Evolutionary conservation across 2,113 vertebrate genomes (phyloP).

Genomic region (Aplodontia rufa): DNA sequence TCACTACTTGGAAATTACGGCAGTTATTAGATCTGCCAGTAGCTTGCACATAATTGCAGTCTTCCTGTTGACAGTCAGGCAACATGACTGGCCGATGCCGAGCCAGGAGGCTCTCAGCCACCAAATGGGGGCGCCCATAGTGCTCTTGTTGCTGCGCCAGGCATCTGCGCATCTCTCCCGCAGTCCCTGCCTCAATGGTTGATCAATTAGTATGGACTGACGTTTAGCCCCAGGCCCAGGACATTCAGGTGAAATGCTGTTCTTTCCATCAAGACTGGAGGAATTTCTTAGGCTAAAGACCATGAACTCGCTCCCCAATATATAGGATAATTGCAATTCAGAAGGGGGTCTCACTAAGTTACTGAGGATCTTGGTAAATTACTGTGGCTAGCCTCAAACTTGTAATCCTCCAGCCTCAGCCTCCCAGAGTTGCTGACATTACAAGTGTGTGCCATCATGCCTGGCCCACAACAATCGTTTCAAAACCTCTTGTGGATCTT

Average conservation of each 20-base stretch:
- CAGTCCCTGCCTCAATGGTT: neutral
- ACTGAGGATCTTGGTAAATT: too few species aligned
- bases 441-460: too few species aligned
- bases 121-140: neutral
- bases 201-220: neutral
- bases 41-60: conserved; percentile 49
- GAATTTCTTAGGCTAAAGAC: neutral
- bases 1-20: conserved; percentile 52
- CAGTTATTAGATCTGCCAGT: conserved; percentile 57
- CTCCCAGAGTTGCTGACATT: too few species aligned
- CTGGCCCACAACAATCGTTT: too few species aligned
- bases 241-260: too few species aligned
- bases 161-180: neutral
- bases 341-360: neutral
- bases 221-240: neutral
- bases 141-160: neutral
- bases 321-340: neutral
- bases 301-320: neutral
- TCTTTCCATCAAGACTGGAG: neutral
- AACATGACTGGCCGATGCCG: neutral
- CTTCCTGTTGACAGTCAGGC: conserved; percentile 61
- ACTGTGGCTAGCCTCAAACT: too few species aligned
- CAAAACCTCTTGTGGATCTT: neutral
- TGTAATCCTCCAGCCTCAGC: too few species aligned
- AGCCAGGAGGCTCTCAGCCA: neutral